phyloP scores from a whole-genome alignment of 2,888 invertebrate species.

The Lasioglossum marginatum region DNA sequence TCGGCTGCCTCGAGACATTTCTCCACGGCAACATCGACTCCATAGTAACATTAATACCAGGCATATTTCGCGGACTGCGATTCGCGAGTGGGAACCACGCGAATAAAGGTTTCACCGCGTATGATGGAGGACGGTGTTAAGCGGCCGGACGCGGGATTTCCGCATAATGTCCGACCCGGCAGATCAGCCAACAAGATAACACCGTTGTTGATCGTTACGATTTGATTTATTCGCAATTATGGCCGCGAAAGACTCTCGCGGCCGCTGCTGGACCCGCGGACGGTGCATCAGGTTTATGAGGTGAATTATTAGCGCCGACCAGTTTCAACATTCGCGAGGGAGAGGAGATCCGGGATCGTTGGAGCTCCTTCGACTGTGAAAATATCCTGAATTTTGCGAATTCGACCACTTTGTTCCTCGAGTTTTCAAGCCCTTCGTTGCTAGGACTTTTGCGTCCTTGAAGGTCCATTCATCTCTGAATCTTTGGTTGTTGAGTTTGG shows the following conservation, averaged over 20 bases:
- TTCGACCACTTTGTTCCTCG: background rate
- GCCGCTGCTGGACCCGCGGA: conserved; percentile 40
- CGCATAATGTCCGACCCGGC: conserved; percentile 52
- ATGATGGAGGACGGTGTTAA: conserved; percentile 48
- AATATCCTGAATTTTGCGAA: background rate
- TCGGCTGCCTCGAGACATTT: background rate
- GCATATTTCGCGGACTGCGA: conserved; percentile 28
- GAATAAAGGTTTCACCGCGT: conserved; percentile 24
- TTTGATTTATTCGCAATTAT: conserved; percentile 82
- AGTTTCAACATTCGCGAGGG: conserved; percentile 7
- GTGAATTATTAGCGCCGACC: conserved; percentile 74
- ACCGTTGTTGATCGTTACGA: conserved; percentile 79
- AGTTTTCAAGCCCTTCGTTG: background rate
- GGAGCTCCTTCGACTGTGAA: background rate
- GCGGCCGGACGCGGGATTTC: conserved; percentile 55
- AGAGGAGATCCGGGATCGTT: conserved; percentile 25
- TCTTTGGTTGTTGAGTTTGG: background rate
- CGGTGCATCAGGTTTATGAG: conserved; percentile 58
- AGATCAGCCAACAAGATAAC: conserved; percentile 59
- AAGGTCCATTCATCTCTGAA: background rate
- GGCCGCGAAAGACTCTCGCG: conserved; percentile 54
- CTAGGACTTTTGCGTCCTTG: background rate
- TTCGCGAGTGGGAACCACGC: conserved; percentile 14
- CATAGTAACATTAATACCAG: conserved; percentile 31
- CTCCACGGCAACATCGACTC: background rate